Base-by-base conservation (phyloP, 2,888 invertebrate genomes). In the Aphodius granarius region DNA sequence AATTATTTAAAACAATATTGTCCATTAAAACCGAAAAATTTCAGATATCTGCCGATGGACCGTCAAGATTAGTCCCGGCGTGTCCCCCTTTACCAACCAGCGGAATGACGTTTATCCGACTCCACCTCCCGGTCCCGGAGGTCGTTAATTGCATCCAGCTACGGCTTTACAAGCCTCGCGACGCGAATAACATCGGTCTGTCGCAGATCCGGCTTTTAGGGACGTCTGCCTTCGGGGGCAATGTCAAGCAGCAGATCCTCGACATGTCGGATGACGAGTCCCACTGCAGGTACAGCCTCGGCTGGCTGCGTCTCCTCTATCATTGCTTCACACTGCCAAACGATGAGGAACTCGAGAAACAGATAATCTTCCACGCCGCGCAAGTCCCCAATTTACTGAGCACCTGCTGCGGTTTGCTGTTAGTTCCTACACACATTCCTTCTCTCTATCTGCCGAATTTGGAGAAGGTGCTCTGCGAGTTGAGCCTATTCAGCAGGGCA, bases 141-240 rank as follows among this genome's bases (percentile, higher is more conserved):
- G 94, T 97, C 16, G 95, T 95, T 65, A 95, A 94, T 76, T 93
- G 94, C 65, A 94, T 97, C 75, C 92, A 96, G 73, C 83, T 88
- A 6, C 88, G 93, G 23, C 87, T 94, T 19, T 95, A 95, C 86
- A 94, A 95, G 85, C 97, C 97, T 0, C 89, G 95, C 62, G 97
- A 97, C 83, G 95, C 95, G n/a, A 92, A 93, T 81, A 96, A 94
- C 83, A 94, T 97, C 85, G 97, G 97, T 4, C 88, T 98, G 65
- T 92, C 96, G 77, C 97, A 97, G 88, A 92, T 98, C 79, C 90
- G 94, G 3, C 88, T 98, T 72, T 88, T 97, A 66, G 97, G 96
- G 0, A 94, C 93, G 76, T 94, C 96, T 3, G 95, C 96, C 1
- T 97, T 97, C 85, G 91, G 91, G n/a, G 90, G 90, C n/a, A 85